Base-by-base conservation (phyloP, 2,888 invertebrate genomes). In the Blera fallax region DNA sequence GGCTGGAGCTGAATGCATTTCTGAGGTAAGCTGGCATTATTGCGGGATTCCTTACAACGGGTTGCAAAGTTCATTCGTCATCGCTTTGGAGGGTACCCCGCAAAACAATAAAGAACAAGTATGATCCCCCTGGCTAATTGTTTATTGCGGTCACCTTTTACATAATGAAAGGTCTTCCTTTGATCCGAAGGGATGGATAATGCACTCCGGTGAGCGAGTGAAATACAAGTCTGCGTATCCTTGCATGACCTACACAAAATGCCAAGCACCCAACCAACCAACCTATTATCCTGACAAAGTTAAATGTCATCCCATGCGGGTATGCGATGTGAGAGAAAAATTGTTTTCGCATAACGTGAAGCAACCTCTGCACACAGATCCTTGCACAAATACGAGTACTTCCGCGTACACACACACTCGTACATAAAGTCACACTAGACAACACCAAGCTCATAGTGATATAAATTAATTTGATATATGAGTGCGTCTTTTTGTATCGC, bases 391-490 rank as follows among this genome's bases (percentile, higher is more conserved):
- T n/a, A 29, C 14, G 4, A 1, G 14, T 14, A 52, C 14, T 27
- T 11, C 14, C 11, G 11, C 37, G 10, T 10, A 27, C 37, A 21
- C 50, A 16, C 16, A 10, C 16, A 27, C 11, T 10, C 40, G 43
- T 54, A n/a, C 27, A 37, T 27, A 21, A 37, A 60, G 48, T 48
- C 73, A 62, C 40, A 62, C 40, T 40, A 73, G 40, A 67, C 43
- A 52, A 43, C 16, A 32, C 37, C 18, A 29, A 32, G 58, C 60
- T 67, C 67, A 67, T 58, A 67, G 67, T 52, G 67, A 60, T 60
- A 69, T 69, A 67, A 69, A 77, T 77, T 67, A 60, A 52, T 40
- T 34, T 67, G 76, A 76, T 67, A 16, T 11, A 77, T 48, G n/a
- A n/a, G n/a, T n/a, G n/a, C n/a, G 50, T 34, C 34, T 50, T 16